phyloP scores from a whole-genome alignment of 2,797 vertebrate species.

The Gobionotothen gibberifrons region DNA sequence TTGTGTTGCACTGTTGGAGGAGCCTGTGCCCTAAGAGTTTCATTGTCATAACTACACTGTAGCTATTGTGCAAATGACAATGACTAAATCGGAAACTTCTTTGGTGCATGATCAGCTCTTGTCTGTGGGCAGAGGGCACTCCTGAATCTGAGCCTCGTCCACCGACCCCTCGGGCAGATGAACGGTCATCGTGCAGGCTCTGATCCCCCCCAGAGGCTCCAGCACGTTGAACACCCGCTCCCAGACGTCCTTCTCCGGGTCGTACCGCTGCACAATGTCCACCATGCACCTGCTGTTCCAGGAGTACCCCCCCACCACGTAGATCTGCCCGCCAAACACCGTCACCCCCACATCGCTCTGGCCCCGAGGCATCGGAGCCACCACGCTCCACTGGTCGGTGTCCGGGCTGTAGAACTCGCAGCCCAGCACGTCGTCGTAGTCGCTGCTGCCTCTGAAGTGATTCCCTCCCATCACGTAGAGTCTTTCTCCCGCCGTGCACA shows the following conservation, averaged over 20 bases:
- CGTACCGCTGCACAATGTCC: slow-evolving; percentile 86
- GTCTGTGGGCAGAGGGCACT: slow-evolving; percentile 77
- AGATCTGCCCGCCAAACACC: slow-evolving; percentile 82
- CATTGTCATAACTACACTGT: too few relatives aligned
- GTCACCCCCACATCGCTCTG: slow-evolving; percentile 88
- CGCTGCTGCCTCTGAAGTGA: slow-evolving; percentile 85
- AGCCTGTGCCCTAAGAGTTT: too few relatives aligned
- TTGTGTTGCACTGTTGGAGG: too few relatives aligned
- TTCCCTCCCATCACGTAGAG: slow-evolving; percentile 89
- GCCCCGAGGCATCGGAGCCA: slow-evolving; percentile 85
- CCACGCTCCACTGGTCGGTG: slow-evolving; percentile 84
- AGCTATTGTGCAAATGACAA: too few relatives aligned
- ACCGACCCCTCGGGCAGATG: slow-evolving; percentile 80
- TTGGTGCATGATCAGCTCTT: slow-evolving; percentile 64
- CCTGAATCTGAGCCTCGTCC: slow-evolving; percentile 82
- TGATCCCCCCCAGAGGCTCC: slow-evolving; percentile 87
- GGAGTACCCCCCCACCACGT: slow-evolving; percentile 88
- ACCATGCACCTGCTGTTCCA: slow-evolving; percentile 90
- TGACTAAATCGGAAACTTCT: slow-evolving; percentile 5
- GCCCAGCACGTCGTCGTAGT: slow-evolving; percentile 86
- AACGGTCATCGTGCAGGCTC: slow-evolving; percentile 87
- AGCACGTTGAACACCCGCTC: slow-evolving; percentile 85
- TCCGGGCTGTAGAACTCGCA: slow-evolving; percentile 86
- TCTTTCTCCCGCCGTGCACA: slow-evolving; percentile 84
- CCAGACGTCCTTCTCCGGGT: slow-evolving; percentile 83